A percentile compares a stretch with the other conserved stretches of the same genome.
These are phyloP conservation scores for Barypeithes pellucidus DNA, from an alignment of 2,888 invertebrate species.

Conservation along the genomic window DNA sequence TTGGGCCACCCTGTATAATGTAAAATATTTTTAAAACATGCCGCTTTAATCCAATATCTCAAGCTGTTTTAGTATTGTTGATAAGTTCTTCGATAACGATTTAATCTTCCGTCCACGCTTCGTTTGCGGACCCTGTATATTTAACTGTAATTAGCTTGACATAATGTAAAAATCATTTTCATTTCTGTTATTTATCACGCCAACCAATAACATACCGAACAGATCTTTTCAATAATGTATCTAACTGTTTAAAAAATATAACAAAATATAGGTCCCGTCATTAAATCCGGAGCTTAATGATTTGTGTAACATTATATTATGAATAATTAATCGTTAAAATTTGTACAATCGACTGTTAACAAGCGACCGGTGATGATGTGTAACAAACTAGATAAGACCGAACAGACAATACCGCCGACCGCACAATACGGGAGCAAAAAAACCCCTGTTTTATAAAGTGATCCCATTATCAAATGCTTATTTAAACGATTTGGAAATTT, in stretches of 20 bases:
- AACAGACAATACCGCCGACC: conserved; percentile 44
- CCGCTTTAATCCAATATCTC: too few species aligned
- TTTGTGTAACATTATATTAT: conserved; percentile 3
- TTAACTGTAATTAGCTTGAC: too few species aligned
- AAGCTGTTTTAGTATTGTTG: too few species aligned
- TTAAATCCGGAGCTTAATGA: background rate
- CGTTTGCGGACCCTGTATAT: too few species aligned
- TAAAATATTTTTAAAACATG: too few species aligned
- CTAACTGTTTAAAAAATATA: background rate
- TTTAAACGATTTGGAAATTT: conserved; percentile 53
- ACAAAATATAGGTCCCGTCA: background rate
- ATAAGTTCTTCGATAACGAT: too few species aligned
- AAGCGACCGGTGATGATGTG: conserved; percentile 47
- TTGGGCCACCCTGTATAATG: too few species aligned
- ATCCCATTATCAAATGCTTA: conserved; percentile 56
- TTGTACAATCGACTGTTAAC: conserved; percentile 17
- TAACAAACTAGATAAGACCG: conserved; percentile 49
- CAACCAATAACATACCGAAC: too few species aligned
- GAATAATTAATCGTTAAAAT: conserved; percentile 7
- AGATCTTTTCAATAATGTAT: too few species aligned
- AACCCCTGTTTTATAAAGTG: conserved; percentile 54
- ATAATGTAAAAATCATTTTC: too few species aligned
- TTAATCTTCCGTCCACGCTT: too few species aligned
- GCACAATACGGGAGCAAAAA: conserved; percentile 37
- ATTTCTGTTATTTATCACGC: too few species aligned